Conservation (phyloP, 1,140 invertebrate genomes). For the Euschistus heros region DNA sequence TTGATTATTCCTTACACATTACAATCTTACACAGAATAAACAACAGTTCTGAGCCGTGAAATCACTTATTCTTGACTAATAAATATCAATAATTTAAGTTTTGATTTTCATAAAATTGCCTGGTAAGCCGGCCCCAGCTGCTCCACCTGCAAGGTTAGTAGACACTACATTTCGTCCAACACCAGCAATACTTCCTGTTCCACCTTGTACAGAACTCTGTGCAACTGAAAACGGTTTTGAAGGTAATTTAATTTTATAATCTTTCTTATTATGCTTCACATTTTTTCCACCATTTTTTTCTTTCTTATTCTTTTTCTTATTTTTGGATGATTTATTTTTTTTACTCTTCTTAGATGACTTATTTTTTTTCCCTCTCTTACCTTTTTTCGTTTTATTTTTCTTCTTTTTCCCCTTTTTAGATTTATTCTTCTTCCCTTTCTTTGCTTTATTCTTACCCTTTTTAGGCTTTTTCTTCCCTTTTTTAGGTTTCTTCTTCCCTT, state of each 20-base stretch:
- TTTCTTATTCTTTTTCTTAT: neutral
- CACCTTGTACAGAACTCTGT: neutral
- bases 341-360: neutral
- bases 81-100: too few species aligned
- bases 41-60: too few species aligned
- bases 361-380: neutral
- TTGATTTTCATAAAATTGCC: too few species aligned
- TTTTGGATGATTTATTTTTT: neutral
- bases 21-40: too few species aligned
- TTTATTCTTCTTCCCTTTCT: neutral
- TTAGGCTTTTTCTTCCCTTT: neutral
- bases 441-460: neutral
- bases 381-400: neutral
- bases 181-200: conserved; percentile 4
- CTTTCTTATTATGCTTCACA: too few species aligned
- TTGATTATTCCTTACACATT: too few species aligned
- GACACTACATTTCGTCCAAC: neutral
- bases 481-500: neutral
- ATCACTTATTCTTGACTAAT: too few species aligned
- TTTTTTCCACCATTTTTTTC: neutral
- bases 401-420: neutral
- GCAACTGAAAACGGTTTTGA: conserved; percentile 1
- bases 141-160: neutral
- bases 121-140: neutral
- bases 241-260: neutral